phyloP scores from a whole-genome alignment of 1,140 invertebrate genomes.

The Cydia strobilella region DNA sequence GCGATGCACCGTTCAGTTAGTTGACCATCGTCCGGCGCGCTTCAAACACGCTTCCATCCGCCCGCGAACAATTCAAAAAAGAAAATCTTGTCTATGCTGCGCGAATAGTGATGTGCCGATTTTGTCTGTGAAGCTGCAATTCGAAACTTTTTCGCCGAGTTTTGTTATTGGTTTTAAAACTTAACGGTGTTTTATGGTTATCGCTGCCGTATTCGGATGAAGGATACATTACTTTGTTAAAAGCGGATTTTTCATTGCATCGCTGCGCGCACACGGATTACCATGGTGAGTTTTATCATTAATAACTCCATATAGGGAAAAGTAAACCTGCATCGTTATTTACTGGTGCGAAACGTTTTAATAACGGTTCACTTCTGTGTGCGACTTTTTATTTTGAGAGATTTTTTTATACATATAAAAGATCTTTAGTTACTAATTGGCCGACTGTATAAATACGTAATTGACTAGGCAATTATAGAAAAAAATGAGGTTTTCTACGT shows the following conservation, averaged over 20 bases:
- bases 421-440: no score
- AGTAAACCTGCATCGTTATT: conserved; percentile 2
- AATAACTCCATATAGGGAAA: conserved; percentile 11
- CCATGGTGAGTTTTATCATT: conserved; percentile 27
- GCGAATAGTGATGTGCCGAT: conserved; percentile 55
- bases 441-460: no score
- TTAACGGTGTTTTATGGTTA: conserved; percentile 25
- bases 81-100: conserved; percentile 56
- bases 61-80: conserved; percentile 46
- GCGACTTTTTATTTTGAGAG: conserved; percentile 4
- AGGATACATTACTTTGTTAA: conserved; percentile 30
- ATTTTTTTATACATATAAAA: background rate
- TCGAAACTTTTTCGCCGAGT: conserved; percentile 13
- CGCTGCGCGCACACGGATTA: conserved; percentile 23
- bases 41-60: conserved; percentile 55
- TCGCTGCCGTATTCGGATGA: conserved; percentile 7
- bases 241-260: conserved; percentile 23
- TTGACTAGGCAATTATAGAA: no score
- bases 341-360: conserved; percentile 23
- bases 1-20: conserved; percentile 54
- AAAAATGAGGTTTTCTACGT: no score
- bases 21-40: conserved; percentile 73
- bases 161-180: conserved; percentile 20
- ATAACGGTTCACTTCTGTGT: background rate
- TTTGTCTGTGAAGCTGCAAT: conserved; percentile 53